Evolutionary conservation across 2,113 vertebrate species (phyloP), one percentile per base, ranked within the genome.

Genomic region (Excalfactoria chinensis): DNA sequence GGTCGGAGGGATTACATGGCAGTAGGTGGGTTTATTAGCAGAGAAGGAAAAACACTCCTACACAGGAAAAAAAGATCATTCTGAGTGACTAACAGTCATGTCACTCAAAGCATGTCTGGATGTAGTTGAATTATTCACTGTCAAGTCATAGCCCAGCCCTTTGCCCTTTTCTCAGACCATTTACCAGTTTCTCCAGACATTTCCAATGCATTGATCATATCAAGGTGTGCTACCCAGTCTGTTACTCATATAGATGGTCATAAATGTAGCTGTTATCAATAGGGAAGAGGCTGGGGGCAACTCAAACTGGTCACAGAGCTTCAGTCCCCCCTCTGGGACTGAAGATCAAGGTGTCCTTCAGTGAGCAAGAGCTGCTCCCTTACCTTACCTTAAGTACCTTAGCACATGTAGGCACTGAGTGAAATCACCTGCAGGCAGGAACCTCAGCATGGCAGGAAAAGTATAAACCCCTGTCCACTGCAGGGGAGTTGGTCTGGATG

Each of bases 21-120:
- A 80, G 89, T 90, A 95, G 93, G 92, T 93, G 93, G 86, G 78
- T 92, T 93, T 95, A 95, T 94, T 94, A 96, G 69, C 44, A 88
- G 88, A 77, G 90, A 95, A 94, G 93, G 92, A 90, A 94, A 96
- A 95, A 90, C 72, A 90, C 88, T 91, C 88, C 93, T 78, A 86
- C 92, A 74, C 37, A 67, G 64, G 74, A 90, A 55, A 80, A 80
- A 56, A 94, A 77, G 68, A 71, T 67, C 86, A 60, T 88, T 96
- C 95, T 90, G 71, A 91, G 73, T 88, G 88, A 94, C 72, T 94
- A 93, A 86, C 83, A 95, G 75, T 89, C 59, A 49, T 82, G 63
- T 13, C 87, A 70, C 71, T 92, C 78, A 69, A 86, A 95, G 67
- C 58, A 66, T 25, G n/a, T 86, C 49, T 72, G 7, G 53, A 81